Base-by-base conservation (phyloP, 2,797 vertebrate genomes). In the Iguana delicatissima region DNA sequence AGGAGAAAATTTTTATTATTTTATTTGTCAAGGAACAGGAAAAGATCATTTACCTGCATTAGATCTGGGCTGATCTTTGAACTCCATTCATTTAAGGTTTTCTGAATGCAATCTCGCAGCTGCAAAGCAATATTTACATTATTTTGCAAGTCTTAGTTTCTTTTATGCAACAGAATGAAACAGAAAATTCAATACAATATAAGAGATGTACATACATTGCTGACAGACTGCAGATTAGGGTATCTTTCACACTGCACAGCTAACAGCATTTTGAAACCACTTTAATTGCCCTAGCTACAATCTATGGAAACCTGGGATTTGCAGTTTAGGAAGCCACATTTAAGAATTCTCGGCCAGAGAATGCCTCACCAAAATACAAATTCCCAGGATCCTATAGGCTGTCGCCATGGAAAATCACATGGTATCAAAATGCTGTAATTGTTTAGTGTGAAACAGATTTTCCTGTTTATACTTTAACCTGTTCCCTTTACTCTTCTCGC, bases 41-140 rank as follows among this genome's bases (percentile, higher is more conserved):
- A 46, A 67, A 84, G 0, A 38, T 84, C 76, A 92, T 96, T 97
- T 93, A 98, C 97, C 96, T 97, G 97, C 94, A 98, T 95, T 77
- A 94, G 89, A 88, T 97, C 96, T 24, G 94, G 93, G 90, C 96
- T 95, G 89, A 97, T 96, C 42, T 97, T 96, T 24, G 98, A 97
- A 95, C 98, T 97, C 99, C 99, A 99, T 69, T 99, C 98, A 83
- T 96, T 98, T 94, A 99, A 96, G 0, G 98, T 98, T 89, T 98
- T 99, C 94, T 98, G 98, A 96, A 99, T 98, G 96, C 99, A 99
- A 95, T 99, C 99, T 93, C 98, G 98, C 93, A 99, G 98, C 99
- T 99, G 97, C 89, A 98, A 97, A 95, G 90, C n/a, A 94, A 92
- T 14, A 84, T 91, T 94, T 50, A 20, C 13, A 26, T 93, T 89